Base-by-base conservation (phyloP, 2,113 vertebrate genomes). In the Lepus timidus region DNA sequence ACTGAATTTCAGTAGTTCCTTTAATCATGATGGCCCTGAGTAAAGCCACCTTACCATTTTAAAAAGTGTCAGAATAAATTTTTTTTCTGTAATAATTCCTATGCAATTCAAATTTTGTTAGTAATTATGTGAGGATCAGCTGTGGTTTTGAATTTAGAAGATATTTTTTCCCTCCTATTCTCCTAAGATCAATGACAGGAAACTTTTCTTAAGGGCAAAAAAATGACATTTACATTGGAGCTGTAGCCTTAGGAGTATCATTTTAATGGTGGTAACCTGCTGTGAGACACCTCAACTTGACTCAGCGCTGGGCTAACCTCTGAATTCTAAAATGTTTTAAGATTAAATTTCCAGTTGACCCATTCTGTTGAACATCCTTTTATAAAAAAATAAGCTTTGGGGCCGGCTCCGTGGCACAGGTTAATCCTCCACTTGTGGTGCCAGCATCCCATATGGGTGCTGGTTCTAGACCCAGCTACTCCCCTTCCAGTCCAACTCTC, bases 71-170 rank as follows among this genome's bases (percentile, higher is more conserved):
- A 58, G 39, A 76, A 8, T 86, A 83, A 76, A 58, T 49, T 82
- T 88, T 78, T 94, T 73, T 55, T 62, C 86, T 65, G 25, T 23
- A 76, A 78, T 27, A 70, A 61, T 22, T 75, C 71, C 11, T 33
- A 70, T 62, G 39, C 79, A 73, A 58, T 79, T 31, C 61, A 29
- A 84, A 84, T 79, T 91, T 88, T 73, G 33, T 12, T 91, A 91
- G 84, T 31, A 80, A 16, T 88, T 88, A 68, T 85, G 11, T 92
- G 49, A 94, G 62, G 20, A 80, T 4, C 19, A 91, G 64, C 73
- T 76, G 29, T 78, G 39, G 58, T 85, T 84, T 85, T 92, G 61
- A 91, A 88, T 94, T 91, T 25, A 61, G 52, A 85, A 93, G 27
- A 29, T 27, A 44, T 55, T 52, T 12, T 65, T 55, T 39, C 27